Evolutionary conservation across 2,797 vertebrate species (phyloP).

Genomic region (Taeniopygia guttata): DNA sequence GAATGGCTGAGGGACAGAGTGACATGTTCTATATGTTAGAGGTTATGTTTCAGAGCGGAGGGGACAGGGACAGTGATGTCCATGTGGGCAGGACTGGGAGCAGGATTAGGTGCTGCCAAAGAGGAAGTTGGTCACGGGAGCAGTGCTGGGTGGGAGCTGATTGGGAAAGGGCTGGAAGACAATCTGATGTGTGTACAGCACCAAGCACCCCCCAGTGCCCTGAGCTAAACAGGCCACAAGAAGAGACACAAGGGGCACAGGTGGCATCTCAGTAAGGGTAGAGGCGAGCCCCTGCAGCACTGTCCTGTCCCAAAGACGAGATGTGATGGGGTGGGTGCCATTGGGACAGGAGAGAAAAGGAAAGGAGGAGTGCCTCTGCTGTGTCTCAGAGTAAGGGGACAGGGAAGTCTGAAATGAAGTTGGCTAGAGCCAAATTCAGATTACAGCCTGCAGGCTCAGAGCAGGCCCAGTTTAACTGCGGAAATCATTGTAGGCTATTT

Average conservation of each 20-base stretch:
- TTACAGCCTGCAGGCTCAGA: background rate
- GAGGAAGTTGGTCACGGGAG: background rate
- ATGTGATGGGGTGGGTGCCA: background rate
- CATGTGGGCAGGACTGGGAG: background rate
- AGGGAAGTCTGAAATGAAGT: background rate
- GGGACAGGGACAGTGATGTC: background rate
- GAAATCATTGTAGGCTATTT: slow-evolving; percentile 38
- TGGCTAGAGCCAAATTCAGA: background rate
- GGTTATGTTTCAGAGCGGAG: background rate
- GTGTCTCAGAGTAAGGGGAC: background rate
- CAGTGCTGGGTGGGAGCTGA: background rate
- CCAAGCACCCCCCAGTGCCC: background rate
- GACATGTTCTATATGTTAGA: background rate
- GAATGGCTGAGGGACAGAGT: background rate
- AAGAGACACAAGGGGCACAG: background rate
- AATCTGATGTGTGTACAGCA: too few relatives aligned
- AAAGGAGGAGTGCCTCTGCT: background rate
- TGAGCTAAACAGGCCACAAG: accelerated
- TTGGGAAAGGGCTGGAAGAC: background rate
- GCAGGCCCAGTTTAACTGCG: background rate
- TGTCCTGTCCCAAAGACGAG: background rate
- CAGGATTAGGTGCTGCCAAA: background rate
- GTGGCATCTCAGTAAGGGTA: background rate
- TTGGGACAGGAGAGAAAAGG: background rate
- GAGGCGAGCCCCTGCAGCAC: background rate